Conservation (phyloP, 1,140 invertebrate species). For the Antheraea pernyi region DNA sequence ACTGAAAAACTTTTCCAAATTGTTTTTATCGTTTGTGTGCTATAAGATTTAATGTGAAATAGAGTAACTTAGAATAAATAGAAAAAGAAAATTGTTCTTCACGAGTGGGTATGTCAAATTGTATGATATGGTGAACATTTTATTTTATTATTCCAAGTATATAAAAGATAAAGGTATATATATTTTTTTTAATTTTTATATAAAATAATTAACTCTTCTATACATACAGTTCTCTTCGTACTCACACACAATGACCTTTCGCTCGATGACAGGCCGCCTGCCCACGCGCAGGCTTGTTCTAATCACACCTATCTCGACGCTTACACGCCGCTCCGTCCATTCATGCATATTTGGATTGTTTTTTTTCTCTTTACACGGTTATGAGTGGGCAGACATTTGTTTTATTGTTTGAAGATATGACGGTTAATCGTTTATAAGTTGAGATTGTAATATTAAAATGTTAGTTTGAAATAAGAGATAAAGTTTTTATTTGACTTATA, state of each 20-base stretch:
- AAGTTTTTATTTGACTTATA: neutral
- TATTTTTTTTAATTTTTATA: neutral
- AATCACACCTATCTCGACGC: slow-evolving; percentile 58
- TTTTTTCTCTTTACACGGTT: slow-evolving; percentile 37
- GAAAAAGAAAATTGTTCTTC: too few relatives aligned
- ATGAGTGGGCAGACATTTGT: slow-evolving; percentile 55
- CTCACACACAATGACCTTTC: slow-evolving; percentile 63
- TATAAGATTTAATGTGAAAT: too few relatives aligned
- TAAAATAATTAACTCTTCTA: slow-evolving; percentile 29
- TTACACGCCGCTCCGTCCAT: slow-evolving; percentile 43
- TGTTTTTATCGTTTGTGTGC: too few relatives aligned
- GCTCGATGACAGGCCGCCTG: slow-evolving; percentile 61
- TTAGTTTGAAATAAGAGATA: neutral
- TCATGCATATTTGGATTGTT: slow-evolving; percentile 62
- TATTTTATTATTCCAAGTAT: too few relatives aligned
- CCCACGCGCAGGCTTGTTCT: slow-evolving; percentile 67
- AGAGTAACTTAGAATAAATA: too few relatives aligned
- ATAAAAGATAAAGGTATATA: too few relatives aligned
- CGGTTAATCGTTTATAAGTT: slow-evolving; percentile 37
- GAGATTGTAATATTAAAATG: slow-evolving; percentile 18
- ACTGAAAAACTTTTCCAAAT: too few relatives aligned
- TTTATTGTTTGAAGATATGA: slow-evolving; percentile 35
- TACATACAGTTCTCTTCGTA: slow-evolving; percentile 33
- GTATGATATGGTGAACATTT: too few relatives aligned
- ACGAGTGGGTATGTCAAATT: too few relatives aligned